A percentile compares a stretch with the other conserved stretches of the same genome.
These are phyloP conservation scores for Columbina picui DNA, from an alignment of 2,113 vertebrate genomes.

Conservation along the genomic window DNA sequence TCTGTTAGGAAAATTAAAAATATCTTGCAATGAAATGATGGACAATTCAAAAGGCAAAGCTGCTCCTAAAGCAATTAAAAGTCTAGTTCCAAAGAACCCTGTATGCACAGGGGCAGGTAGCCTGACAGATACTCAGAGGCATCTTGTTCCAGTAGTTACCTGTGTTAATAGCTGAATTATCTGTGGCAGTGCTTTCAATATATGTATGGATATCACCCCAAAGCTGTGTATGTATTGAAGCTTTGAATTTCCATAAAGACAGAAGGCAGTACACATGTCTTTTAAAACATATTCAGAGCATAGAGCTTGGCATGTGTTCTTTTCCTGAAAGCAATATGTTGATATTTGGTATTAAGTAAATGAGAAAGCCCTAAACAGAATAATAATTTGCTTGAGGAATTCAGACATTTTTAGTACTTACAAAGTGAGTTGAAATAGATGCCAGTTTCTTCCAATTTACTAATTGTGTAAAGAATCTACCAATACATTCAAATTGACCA, in stretches of 20 bases:
- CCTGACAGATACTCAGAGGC: neutral
- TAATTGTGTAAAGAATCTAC: neutral
- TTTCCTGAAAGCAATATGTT: neutral
- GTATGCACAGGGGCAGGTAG: neutral
- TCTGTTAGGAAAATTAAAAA: conserved; percentile 41
- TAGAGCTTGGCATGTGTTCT: neutral
- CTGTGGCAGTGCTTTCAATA: neutral
- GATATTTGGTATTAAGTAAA: neutral
- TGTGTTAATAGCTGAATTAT: neutral
- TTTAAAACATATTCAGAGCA: neutral
- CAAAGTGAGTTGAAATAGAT: neutral
- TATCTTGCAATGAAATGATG: conserved; percentile 30
- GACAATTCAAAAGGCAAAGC: neutral
- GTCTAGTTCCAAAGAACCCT: neutral
- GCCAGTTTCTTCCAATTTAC: neutral
- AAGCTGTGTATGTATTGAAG: neutral
- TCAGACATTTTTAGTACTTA: neutral
- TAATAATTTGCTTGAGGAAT: neutral
- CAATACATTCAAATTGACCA: neutral
- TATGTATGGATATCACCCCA: neutral
- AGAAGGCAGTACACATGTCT: neutral
- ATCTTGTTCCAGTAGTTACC: neutral
- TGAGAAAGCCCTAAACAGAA: neutral
- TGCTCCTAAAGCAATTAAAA: conserved; percentile 25
- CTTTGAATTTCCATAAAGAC: neutral